Base-by-base conservation (phyloP, 2,113 vertebrate genomes). In the Tautogolabrus adspersus region DNA sequence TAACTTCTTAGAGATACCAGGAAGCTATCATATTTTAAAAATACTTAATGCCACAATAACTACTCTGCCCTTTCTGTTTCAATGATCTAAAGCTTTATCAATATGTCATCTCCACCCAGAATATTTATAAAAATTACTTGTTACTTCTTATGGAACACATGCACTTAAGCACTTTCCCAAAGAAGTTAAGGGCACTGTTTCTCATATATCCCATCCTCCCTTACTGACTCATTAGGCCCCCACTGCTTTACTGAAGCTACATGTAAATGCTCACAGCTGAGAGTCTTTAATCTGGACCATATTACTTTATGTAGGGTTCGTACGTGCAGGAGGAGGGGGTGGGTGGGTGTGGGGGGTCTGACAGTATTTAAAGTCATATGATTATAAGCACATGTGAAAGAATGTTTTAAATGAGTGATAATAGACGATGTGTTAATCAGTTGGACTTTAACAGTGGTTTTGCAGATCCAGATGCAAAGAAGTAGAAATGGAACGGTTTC, bases 211-310 rank as follows among this genome's bases (percentile, higher is more conserved):
- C 47, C 66, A 78, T 84, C 37, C 42, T 63, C 38, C 21, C 54
- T 37, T 4, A 19, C 40, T 65, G 46, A 82, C 59, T 84, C 68
- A 84, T 87, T 82, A 87, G 59, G 46, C 72, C 61, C 84, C 42
- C 44, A 71, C 63, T 73, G 69, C 73, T 79, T 84, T 76, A 77
- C 63, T 81, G 58, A 66, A 80, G 10, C 23, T 75, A n/a, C 47
- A 68, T 59, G 57, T 57, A 87, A 89, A 87, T 40, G 55, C 56
- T 81, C 52, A 87, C 78, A 87, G 73, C 61, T 84, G 71, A 85
- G 51, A 18, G 18, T 65, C 70, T 6, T 68, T 21, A 65, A 79
- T 65, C 66, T 49, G 40, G 75, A 75, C 59, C 76, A 63, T 42
- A 58, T 18, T 72, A 37, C 34, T 67, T 52, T 34, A 44, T 26